Conservation (phyloP, 2,113 vertebrate species). For the Danionella cerebrum region DNA sequence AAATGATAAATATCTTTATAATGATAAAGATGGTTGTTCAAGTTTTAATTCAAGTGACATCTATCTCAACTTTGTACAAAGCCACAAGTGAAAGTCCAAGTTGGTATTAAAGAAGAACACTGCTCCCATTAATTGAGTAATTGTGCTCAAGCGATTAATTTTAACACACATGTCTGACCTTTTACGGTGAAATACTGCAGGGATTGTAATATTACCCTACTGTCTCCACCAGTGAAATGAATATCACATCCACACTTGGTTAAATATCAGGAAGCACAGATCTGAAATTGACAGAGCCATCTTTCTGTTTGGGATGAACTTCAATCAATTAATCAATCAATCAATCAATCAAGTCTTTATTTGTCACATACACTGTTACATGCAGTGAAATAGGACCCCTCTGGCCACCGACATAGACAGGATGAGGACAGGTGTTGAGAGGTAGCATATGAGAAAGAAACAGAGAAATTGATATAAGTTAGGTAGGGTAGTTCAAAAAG, state of each 20-base stretch:
- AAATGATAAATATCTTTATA: no score
- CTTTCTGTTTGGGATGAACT: no score
- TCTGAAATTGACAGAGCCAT: background rate
- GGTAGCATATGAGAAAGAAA: no score
- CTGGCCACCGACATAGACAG: no score
- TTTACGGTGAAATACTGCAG: conserved; percentile 35
- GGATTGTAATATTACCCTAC: conserved; percentile 7
- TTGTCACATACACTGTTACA: no score
- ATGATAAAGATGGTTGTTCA: no score
- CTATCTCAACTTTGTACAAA: background rate
- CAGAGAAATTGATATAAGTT: no score
- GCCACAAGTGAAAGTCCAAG: conserved; percentile 26
- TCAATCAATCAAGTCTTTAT: no score
- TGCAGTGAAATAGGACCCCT: no score
- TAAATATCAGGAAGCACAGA: background rate
- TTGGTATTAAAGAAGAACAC: conserved; percentile 22
- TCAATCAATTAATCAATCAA: no score
- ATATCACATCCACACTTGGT: conserved; percentile 15
- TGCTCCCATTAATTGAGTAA: conserved; percentile 34
- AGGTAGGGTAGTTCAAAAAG: no score
- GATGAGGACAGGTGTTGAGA: no score
- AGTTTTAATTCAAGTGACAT: conserved; percentile 47
- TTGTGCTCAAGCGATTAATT: conserved; percentile 43
- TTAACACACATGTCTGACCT: conserved; percentile 45
- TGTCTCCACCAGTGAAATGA: background rate